Percentiles rank a stretch among this genome's conserved stretches.
phyloP scores from a whole-genome alignment of 1,140 invertebrate genomes.

The Trichoplusia ni region DNA sequence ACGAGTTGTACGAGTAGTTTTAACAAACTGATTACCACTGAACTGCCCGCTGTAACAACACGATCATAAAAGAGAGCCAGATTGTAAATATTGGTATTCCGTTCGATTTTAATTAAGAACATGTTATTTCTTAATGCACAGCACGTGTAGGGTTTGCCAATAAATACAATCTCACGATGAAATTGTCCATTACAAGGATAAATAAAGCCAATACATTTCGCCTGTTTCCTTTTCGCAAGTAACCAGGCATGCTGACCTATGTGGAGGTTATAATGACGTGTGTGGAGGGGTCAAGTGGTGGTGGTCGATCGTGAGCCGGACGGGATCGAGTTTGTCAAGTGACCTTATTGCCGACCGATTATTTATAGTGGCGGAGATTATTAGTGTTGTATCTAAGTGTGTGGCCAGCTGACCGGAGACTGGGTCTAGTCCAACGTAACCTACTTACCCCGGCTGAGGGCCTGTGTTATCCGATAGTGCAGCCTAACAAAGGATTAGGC shows the following conservation, averaged over 20 bases:
- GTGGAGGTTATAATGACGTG: background rate
- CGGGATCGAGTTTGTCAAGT: conserved; percentile 16
- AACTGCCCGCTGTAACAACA: too few relatives aligned
- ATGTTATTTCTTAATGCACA: background rate
- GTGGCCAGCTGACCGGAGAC: too few relatives aligned
- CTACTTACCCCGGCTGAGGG: too few relatives aligned
- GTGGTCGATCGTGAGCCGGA: background rate
- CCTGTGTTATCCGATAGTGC: too few relatives aligned
- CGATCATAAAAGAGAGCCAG: too few relatives aligned
- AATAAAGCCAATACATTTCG: conserved; percentile 18
- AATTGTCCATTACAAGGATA: conserved; percentile 14
- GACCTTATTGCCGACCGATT: conserved; percentile 20
- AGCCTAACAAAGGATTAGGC: too few relatives aligned
- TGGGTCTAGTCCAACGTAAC: too few relatives aligned
- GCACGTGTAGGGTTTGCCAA: background rate
- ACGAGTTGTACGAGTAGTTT: too few relatives aligned
- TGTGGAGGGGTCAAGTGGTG: background rate
- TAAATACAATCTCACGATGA: background rate
- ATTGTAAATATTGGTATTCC: too few relatives aligned
- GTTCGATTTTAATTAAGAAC: background rate
- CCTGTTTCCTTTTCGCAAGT: background rate
- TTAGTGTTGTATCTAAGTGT: background rate
- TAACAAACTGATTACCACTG: too few relatives aligned
- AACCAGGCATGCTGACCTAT: background rate
- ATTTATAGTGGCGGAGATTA: conserved; percentile 21